Conservation (phyloP, 2,888 invertebrate genomes). For the Scaptomyza tumidula region DNA sequence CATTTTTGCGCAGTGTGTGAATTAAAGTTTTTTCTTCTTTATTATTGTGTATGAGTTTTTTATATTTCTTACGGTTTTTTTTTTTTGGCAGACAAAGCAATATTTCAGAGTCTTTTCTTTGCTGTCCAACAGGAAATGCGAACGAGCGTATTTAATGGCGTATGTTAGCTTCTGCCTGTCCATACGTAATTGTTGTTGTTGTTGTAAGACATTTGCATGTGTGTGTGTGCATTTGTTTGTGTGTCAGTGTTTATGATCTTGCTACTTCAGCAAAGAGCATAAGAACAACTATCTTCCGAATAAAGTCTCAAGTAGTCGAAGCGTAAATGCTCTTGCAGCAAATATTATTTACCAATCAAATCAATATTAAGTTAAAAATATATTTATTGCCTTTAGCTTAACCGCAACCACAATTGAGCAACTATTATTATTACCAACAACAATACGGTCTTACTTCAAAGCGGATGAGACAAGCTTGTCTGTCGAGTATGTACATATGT, state of each 20-base stretch:
- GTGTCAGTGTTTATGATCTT: conserved; percentile 36
- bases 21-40: conserved; percentile 56
- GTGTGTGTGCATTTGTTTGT: conserved; percentile 3
- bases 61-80: conserved; percentile 11
- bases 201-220: conserved; percentile 24
- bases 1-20: conserved; percentile 51
- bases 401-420: not conserved
- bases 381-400: not conserved
- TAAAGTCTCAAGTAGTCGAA: conserved; percentile 10
- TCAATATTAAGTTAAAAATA: not conserved
- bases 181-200: conserved; percentile 50
- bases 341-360: not conserved
- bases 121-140: conserved; percentile 74
- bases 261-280: conserved; percentile 32
- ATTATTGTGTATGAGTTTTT: conserved; percentile 60
- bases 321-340: conserved; percentile 23
- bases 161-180: too few species aligned
- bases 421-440: not conserved
- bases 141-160: conserved; percentile 75
- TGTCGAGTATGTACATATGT: not conserved
- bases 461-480: conserved; percentile 28
- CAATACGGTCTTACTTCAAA: not conserved
- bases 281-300: conserved; percentile 6
- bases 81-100: conserved; percentile 74
- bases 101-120: conserved; percentile 55